These are phyloP conservation scores for Rhinophrynus dorsalis DNA, from an alignment of 2,797 vertebrate genomes.

Conservation along the genomic window DNA sequence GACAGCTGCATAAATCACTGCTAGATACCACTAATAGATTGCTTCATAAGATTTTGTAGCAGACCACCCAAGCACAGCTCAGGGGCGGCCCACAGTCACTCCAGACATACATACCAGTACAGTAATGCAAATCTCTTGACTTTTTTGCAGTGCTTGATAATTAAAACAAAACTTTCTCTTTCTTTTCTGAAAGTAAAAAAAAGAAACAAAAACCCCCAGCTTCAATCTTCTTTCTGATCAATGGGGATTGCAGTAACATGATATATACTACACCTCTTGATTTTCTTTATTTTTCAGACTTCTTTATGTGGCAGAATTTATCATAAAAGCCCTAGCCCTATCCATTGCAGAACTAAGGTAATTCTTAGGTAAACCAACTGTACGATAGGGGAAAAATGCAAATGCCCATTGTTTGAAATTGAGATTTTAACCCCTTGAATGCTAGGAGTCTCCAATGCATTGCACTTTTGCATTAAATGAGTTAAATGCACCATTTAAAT, in stretches of 20 bases:
- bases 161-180: slow-evolving; percentile 41
- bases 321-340: background rate
- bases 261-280: background rate
- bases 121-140: slow-evolving; percentile 79
- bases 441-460: no score
- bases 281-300: background rate
- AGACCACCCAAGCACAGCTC: slow-evolving; percentile 88
- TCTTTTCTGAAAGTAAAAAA: slow-evolving; percentile 1
- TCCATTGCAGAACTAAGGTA: no score
- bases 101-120: slow-evolving; percentile 75
- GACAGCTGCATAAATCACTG: slow-evolving; percentile 96
- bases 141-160: slow-evolving; percentile 62
- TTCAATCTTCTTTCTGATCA: background rate
- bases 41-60: slow-evolving; percentile 75
- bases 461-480: no score
- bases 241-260: background rate
- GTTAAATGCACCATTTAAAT: no score
- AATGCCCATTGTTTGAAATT: no score
- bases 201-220: no score
- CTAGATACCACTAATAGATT: slow-evolving; percentile 86
- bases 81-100: slow-evolving; percentile 72
- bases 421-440: no score
- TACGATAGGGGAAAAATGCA: no score
- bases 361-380: no score
- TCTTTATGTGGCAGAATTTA: background rate